Evolutionary conservation across 1,140 invertebrate genomes (phyloP).

Genomic region (Lamellibrachia luymesi): DNA sequence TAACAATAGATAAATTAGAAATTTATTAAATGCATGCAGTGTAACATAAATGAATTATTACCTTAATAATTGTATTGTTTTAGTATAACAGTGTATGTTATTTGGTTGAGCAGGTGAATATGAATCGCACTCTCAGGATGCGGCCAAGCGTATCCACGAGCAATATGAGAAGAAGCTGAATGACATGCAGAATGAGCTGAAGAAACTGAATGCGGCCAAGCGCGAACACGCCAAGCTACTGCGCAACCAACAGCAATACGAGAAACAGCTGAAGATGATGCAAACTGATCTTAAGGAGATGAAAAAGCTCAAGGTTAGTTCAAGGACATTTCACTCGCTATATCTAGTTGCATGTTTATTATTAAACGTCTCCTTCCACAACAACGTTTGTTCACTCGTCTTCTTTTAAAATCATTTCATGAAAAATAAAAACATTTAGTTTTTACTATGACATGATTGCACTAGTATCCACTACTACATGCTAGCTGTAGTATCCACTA

Average conservation of each 20-base stretch:
- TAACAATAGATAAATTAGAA: not conserved
- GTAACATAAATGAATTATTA: not conserved
- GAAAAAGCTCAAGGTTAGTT: conserved; percentile 77
- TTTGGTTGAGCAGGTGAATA: conserved; percentile 28
- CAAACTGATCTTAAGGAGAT: conserved; percentile 81
- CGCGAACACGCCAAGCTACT: conserved; percentile 84
- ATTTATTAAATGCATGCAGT: not conserved
- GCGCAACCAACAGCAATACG: conserved; percentile 78
- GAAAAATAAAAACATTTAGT: no score
- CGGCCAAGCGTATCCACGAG: conserved; percentile 80
- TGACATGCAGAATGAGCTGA: conserved; percentile 83
- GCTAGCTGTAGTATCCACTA: no score
- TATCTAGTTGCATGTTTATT: not conserved
- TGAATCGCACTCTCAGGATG: conserved; percentile 59
- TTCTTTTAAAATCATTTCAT: no score
- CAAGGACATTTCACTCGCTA: not conserved
- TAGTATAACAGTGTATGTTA: not conserved
- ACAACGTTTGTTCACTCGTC: no score
- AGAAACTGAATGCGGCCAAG: conserved; percentile 82
- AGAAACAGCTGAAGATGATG: conserved; percentile 76
- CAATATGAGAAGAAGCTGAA: conserved; percentile 87
- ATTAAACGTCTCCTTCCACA: not conserved
- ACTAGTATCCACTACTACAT: no score
- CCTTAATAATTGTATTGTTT: not conserved
- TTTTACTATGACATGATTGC: no score